Evolutionary conservation across 92 coral and sea anemone species (phyloP).

Genomic region (Epizoanthus ramosus): DNA sequence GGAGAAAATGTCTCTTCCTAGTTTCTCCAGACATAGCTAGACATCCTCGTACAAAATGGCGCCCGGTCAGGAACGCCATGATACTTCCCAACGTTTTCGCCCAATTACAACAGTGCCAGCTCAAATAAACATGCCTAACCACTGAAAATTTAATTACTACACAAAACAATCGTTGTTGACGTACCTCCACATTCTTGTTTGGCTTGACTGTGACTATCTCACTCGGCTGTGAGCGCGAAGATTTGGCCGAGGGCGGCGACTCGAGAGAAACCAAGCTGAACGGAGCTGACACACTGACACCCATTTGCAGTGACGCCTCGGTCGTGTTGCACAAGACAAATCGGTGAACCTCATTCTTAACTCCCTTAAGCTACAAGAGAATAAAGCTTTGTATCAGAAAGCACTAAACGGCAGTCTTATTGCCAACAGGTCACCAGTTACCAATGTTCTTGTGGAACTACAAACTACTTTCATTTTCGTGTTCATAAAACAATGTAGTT

Average conservation of each 20-base stretch:
- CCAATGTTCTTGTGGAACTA: not conserved
- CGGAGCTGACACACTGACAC: slow-evolving; percentile 65
- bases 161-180: not conserved
- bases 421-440: not conserved
- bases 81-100: too few species aligned
- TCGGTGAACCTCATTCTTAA: slow-evolving; percentile 65
- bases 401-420: not conserved
- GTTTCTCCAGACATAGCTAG: too few species aligned
- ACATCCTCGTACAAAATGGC: too few species aligned
- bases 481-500: too few species aligned
- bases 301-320: slow-evolving; percentile 83
- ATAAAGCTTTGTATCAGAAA: not conserved
- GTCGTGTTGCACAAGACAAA: slow-evolving; percentile 84
- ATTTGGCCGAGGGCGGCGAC: slow-evolving; percentile 86
- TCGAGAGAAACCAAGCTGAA: slow-evolving; percentile 75
- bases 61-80: too few species aligned
- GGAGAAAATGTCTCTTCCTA: too few species aligned
- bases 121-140: too few species aligned
- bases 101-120: too few species aligned
- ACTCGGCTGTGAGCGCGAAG: slow-evolving; percentile 65
- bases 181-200: slow-evolving; percentile 82
- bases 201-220: slow-evolving; percentile 83
- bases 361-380: slow-evolving; percentile 51
- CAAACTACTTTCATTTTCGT: too few species aligned
- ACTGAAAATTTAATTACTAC: too few species aligned